Evolutionary conservation across 2,888 invertebrate species (phyloP), one percentile per base, ranked within the genome.

Genomic region (Acronicta leporina): DNA sequence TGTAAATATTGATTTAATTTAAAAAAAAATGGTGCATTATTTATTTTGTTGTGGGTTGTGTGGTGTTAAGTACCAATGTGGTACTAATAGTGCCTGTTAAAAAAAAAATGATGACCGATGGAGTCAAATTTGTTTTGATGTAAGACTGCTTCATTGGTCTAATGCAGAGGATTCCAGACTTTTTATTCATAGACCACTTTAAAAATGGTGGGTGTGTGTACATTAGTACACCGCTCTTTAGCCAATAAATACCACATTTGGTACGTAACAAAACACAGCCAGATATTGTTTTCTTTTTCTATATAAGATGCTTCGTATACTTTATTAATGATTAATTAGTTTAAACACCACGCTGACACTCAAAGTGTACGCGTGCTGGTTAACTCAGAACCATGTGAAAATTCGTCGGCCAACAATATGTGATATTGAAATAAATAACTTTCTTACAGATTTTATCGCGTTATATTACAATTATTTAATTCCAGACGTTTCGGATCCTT

Each of bases 1-100:
- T 75, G 74, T 75, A 75, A 74, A 75, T 75, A 75, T 75, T 68
- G 66, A 47, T 49, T 52, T 53, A 56, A 42, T 57, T 68, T 66
- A 50, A 61, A 52, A 57, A 50, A 62, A 55, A 47, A 59, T 43
- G 73, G 73, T 70, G 73, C 73, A 50, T 68, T 63, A 53, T 72
- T 68, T 73, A 66, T 66, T 65, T 65, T 53, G 52, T 51, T n/a
- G n/a, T 33, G n/a, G 5, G 38, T 38, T 38, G 9, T 41, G 51
- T 45, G 16, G 14, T 56, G 42, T 46, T 33, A 25, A 62, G 50
- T 43, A 44, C n/a, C 38, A 13, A 3, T 49, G 14, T 52, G 51
- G 51, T 61, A 54, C 33, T 51, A 25, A 43, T 55, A 15, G 41
- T 38, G 45, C 4, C 42, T n/a, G n/a, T n/a, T n/a, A n/a, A n/a